A percentile compares a stretch with the other conserved stretches of the same genome.
Conservation (phyloP, 2,113 vertebrate species). For the Neopipo cinnamomea region DNA sequence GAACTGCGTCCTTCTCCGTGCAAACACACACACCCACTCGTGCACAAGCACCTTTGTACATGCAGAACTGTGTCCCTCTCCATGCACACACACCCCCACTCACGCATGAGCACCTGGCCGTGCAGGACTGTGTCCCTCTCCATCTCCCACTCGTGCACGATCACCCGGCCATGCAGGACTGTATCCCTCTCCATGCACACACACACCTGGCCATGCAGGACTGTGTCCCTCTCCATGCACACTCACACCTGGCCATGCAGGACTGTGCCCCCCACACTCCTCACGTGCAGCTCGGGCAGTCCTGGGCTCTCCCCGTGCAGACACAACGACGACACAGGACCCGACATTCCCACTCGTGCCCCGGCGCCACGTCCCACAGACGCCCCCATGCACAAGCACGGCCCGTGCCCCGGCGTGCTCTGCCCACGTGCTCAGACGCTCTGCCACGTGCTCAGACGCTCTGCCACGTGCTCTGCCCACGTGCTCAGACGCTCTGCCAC, state of each 20-base stretch:
- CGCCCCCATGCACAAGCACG: neutral
- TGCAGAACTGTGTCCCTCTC: neutral
- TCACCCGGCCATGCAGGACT: fast-evolving
- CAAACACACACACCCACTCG: fast-evolving
- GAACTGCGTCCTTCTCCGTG: fast-evolving
- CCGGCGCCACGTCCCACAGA: fast-evolving
- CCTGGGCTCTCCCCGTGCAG: neutral
- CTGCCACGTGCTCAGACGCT: too few species aligned
- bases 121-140: neutral
- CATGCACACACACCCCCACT: neutral
- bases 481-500: fast-evolving
- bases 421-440: too few species aligned
- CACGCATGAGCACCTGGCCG: neutral
- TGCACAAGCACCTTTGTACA: neutral
- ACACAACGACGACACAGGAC: neutral
- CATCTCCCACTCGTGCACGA: fast-evolving
- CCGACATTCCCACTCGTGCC: neutral
- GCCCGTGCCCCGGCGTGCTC: fast-evolving
- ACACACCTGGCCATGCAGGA: neutral
- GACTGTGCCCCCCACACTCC: neutral
- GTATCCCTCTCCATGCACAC: neutral
- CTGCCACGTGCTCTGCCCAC: too few species aligned
- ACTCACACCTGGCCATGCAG: neutral
- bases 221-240: neutral
- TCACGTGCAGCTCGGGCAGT: neutral